A percentile compares a stretch with the other conserved stretches of the same genome.
Conservation (phyloP, 92 coral and sea anemone species). For the Palythoa grandiflora region DNA sequence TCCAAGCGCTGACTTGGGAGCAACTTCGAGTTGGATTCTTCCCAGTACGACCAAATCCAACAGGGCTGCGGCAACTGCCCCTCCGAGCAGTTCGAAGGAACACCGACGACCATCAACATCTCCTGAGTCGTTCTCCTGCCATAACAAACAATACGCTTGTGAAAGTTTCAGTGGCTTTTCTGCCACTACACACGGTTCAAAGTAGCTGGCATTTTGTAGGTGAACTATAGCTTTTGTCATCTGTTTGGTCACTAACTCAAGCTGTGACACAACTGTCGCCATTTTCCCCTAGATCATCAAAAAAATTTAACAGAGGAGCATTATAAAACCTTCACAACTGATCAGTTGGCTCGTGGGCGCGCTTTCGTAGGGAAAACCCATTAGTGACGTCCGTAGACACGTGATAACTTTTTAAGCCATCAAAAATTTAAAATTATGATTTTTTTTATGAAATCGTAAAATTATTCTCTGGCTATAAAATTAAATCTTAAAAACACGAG, state of each 20-base stretch:
- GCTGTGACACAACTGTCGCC: conserved; percentile 30
- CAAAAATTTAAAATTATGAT: too few species aligned
- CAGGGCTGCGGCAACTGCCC: conserved; percentile 63
- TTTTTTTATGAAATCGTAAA: too few species aligned
- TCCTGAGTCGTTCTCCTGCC: conserved; percentile 63
- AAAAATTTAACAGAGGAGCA: neutral
- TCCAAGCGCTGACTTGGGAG: conserved; percentile 60
- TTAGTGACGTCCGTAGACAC: neutral
- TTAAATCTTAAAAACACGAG: too few species aligned
- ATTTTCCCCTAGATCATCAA: neutral
- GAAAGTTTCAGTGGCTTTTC: conserved; percentile 50
- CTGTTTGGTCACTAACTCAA: conserved; percentile 39
- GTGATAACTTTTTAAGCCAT: too few species aligned
- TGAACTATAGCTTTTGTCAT: conserved; percentile 55
- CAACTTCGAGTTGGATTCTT: conserved; percentile 58
- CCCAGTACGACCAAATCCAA: conserved; percentile 61
- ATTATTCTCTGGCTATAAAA: too few species aligned
- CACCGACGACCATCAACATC: conserved; percentile 54
- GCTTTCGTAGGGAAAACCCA: conserved; percentile 2
- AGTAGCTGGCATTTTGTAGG: conserved; percentile 51
- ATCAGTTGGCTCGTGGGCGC: neutral
- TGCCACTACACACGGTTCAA: conserved; percentile 38
- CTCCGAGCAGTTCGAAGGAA: conserved; percentile 55
- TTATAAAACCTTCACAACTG: neutral
- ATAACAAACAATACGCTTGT: conserved; percentile 62